Percentiles rank a stretch among this genome's conserved stretches.
Evolutionary conservation across 2,797 vertebrate genomes (phyloP).

Genomic region (Rachycentron canadum): DNA sequence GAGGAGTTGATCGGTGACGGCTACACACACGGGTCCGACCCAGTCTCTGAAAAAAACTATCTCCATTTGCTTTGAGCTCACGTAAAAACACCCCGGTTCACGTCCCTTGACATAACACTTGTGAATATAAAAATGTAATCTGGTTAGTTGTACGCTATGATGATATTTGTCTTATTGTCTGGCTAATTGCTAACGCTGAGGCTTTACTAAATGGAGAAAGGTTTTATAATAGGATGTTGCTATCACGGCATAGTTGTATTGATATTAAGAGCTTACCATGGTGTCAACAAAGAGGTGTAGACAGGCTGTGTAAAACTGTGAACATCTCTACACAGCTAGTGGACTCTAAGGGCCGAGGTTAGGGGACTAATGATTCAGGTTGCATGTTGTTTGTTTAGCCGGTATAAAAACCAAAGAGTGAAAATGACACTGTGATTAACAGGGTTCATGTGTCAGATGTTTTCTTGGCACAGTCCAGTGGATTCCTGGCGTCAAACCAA

Average conservation of each 20-base stretch:
- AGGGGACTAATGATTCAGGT: background rate
- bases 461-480: too few relatives aligned
- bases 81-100: background rate
- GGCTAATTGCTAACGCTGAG: conserved; percentile 2
- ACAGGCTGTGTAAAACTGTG: background rate
- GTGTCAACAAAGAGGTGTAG: background rate
- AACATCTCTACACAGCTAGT: background rate
- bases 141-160: too few relatives aligned
- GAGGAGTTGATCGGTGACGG: background rate
- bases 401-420: background rate
- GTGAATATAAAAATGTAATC: background rate
- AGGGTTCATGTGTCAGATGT: too few relatives aligned
- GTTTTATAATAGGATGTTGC: conserved; percentile 14
- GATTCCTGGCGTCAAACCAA: too few relatives aligned
- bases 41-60: background rate
- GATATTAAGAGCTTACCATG: background rate
- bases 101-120: background rate
- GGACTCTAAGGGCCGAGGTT: background rate
- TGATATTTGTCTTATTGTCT: conserved; percentile 1
- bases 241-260: background rate
- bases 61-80: conserved; percentile 11
- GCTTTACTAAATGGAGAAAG: conserved; percentile 10
- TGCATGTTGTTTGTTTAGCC: too few relatives aligned
- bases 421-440: background rate
- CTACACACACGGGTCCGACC: conserved; percentile 1